Conservation (phyloP, 1,140 invertebrate genomes). For the Drosophila pallidifrons region DNA sequence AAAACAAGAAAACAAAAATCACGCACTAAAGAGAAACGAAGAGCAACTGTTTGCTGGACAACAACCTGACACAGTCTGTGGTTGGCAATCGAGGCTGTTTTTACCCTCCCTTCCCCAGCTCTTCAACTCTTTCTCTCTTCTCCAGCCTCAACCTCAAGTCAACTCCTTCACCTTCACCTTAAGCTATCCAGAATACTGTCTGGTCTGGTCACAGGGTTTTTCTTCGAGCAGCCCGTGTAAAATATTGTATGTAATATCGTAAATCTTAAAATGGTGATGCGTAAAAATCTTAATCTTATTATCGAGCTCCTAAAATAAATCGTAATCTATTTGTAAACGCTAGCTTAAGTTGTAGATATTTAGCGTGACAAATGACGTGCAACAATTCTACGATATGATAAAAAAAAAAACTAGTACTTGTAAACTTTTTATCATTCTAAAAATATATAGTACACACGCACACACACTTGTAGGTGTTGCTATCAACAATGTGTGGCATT, state of each 20-base stretch:
- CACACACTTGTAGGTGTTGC: constrained; percentile 9
- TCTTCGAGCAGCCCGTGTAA: constrained; percentile 56
- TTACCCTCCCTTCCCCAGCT: background rate
- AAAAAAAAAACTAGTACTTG: constrained; percentile 4
- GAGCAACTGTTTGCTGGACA: constrained; percentile 38
- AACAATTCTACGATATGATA: constrained; percentile 23
- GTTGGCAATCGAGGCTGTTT: background rate
- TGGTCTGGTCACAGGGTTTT: background rate
- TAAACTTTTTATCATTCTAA: constrained; percentile 22
- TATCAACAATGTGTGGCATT: constrained; percentile 30
- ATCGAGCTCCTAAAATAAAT: constrained; percentile 64
- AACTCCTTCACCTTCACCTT: background rate
- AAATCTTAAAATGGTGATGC: constrained; percentile 6
- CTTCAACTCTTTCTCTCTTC: constrained; percentile 5
- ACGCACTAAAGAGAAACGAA: constrained; percentile 29
- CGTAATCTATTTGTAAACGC: constrained; percentile 71
- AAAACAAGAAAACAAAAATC: background rate
- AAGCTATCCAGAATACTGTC: constrained; percentile 11
- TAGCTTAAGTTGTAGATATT: constrained; percentile 79
- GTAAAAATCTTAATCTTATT: constrained; percentile 26
- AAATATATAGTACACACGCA: constrained; percentile 10
- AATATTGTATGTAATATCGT: constrained; percentile 74
- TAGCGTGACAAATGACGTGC: constrained; percentile 29
- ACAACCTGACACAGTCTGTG: background rate
- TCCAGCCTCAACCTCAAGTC: background rate